Conservation (phyloP, 2,888 invertebrate genomes). For the Tyria jacobaeae region DNA sequence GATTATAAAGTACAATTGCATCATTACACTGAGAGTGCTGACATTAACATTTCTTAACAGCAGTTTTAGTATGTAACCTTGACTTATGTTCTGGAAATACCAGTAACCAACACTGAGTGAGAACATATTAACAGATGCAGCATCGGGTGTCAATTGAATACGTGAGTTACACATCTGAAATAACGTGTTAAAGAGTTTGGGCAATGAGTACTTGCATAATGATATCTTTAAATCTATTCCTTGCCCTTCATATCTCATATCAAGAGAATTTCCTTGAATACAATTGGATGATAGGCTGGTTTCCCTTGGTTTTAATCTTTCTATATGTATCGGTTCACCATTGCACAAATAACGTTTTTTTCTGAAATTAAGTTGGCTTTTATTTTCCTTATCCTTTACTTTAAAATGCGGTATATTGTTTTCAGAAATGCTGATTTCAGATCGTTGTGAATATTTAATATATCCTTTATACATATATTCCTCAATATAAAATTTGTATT, state of each 20-base stretch:
- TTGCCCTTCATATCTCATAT: slow-evolving; percentile 24
- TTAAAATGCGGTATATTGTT: background rate
- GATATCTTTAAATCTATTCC: slow-evolving; percentile 31
- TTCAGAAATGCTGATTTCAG: background rate
- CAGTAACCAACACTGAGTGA: slow-evolving; percentile 43
- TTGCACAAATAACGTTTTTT: slow-evolving; percentile 5
- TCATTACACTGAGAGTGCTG: slow-evolving; percentile 48
- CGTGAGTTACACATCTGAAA: slow-evolving; percentile 14
- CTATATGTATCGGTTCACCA: background rate
- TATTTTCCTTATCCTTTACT: background rate
- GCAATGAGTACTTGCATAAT: slow-evolving; percentile 35
- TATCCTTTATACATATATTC: slow-evolving; percentile 17
- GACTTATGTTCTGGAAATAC: slow-evolving; percentile 52
- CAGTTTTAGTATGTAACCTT: slow-evolving; percentile 52
- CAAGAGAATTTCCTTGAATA: slow-evolving; percentile 21
- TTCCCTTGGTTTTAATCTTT: slow-evolving; percentile 6
- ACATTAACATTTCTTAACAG: slow-evolving; percentile 49
- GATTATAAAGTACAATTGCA: slow-evolving; percentile 55
- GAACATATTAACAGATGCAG: slow-evolving; percentile 27
- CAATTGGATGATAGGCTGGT: slow-evolving; percentile 9
- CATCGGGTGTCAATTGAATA: slow-evolving; percentile 4
- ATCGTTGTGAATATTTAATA: background rate
- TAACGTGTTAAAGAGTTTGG: slow-evolving; percentile 28
- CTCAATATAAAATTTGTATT: slow-evolving; percentile 19
- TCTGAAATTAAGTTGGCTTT: slow-evolving; percentile 4